Conservation (phyloP, 2,888 invertebrate genomes). For the Diaperis boleti region DNA sequence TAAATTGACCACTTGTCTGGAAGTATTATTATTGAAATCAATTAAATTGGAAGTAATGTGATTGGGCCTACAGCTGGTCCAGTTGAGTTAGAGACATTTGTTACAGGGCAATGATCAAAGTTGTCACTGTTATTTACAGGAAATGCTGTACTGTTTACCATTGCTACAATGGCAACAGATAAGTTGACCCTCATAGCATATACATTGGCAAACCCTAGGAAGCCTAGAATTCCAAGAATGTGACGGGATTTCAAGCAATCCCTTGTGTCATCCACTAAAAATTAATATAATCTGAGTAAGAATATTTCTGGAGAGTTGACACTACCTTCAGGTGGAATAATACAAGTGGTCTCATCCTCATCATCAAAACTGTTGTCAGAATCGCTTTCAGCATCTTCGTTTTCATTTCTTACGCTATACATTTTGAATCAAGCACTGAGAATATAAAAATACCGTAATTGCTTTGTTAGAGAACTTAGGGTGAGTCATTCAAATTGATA, state of each 20-base stretch:
- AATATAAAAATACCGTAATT: too few species aligned
- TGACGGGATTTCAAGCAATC: conserved; percentile 80
- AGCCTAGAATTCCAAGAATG: conserved; percentile 85
- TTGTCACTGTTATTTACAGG: conserved; percentile 71
- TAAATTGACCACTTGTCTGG: conserved; percentile 79
- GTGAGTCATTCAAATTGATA: too few species aligned
- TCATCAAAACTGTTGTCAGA: conserved; percentile 56
- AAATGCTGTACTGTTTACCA: conserved; percentile 83
- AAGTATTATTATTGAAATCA: conserved; percentile 40
- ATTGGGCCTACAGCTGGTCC: conserved; percentile 56
- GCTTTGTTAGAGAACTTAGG: too few species aligned
- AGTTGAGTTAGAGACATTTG: conserved; percentile 65
- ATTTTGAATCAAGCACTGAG: too few species aligned
- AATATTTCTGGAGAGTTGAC: neutral
- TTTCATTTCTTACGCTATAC: conserved; percentile 16
- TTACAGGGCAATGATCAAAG: conserved; percentile 73
- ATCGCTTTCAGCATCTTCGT: conserved; percentile 52
- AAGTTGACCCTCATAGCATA: conserved; percentile 93
- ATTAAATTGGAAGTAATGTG: too few species aligned
- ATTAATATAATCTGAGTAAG: too few species aligned
- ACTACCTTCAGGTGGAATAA: conserved; percentile 64
- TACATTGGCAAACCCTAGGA: conserved; percentile 88
- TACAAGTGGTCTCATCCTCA: conserved; percentile 63
- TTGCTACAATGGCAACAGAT: conserved; percentile 94
- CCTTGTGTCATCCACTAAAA: conserved; percentile 71